Base-by-base conservation (phyloP, 2,797 vertebrate species). In the Sebastes oblongus region DNA sequence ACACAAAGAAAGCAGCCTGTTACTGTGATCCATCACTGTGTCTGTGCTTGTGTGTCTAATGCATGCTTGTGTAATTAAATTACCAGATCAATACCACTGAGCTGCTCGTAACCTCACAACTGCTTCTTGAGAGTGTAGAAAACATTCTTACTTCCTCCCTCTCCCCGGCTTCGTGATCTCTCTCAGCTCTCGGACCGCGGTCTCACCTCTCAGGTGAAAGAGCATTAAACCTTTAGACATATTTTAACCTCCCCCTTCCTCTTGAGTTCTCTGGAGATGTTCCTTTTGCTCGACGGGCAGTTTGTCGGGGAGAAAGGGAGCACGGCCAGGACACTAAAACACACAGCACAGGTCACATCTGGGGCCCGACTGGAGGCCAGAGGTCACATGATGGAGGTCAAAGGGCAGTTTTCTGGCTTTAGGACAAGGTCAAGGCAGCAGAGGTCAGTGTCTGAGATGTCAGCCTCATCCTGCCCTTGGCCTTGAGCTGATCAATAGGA, bases 401-500 rank as follows among this genome's bases (percentile, higher is more conserved):
- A 91, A 96, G 95, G 95, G 94, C 94, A 94, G 62, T 39, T 86
- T 89, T 93, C 94, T 94, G 92, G 96, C 89, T 94, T 94, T 89
- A 94, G 96, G 96, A 95, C 96, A 97, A 96, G 96, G 96, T 95
- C 96, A 97, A 96, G 96, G 96, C 95, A 93, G 94, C 92, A 94
- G 94, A 95, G 95, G 91, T 93, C 89, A 94, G 81, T 90, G 95
- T 95, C 94, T 69, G 74, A 95, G 92, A 96, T 92, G 91, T 94
- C 94, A 94, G 92, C 90, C 95, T 97, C 94, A 93, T 95, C 91
- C 95, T 94, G 96, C 95, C 95, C 93, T 96, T 95, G 96, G 94
- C 96, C 95, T 97, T 96, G 94, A 96, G 94, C 83, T 84, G 93
- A 98, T 98, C 97, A 93, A 98, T 97, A 96, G 75, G 90, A 95